Evolutionary conservation across 2,797 vertebrate genomes (phyloP), one percentile per base, ranked within the genome.

Genomic region (Halcyon badia): DNA sequence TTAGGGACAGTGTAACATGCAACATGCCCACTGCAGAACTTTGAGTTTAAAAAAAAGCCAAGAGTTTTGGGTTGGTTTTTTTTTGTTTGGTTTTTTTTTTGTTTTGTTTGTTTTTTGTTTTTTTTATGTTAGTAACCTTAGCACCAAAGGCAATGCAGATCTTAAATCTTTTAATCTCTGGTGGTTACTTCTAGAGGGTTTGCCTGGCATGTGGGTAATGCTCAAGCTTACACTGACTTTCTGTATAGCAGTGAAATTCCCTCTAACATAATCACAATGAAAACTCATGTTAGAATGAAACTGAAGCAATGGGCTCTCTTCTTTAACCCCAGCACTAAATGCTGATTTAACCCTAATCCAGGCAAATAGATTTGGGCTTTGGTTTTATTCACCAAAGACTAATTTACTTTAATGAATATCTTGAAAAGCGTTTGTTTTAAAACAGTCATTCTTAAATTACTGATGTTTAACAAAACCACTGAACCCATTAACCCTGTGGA

Each of bases 351-450:
- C 5, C 13, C 25, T 66, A 49, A 87, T 68, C 49, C 51, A 64
- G 37, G 15, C 22, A 76, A 91, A 90, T 16, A 83, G 35, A 44
- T 66, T 58, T 54, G 24, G 10, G 26, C 22, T 58, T 84, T 84
- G 48, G 8, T 91, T 96, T 85, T 56, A 42, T 77, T 82, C 20
- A 5, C 17, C 24, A 49, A 85, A 73, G 51, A 44, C 18, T 84
- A 79, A 60, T 86, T 86, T 72, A 51, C 41, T 75, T 75, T 48
- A 69, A 8, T 18, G 21, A 91, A 73, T 12, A 41, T 76, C 60
- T 93, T 52, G 37, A 89, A n/a, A 70, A 81, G 2, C n/a, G 30
- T 71, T 90, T 92, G 39, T 65, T 90, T 94, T 72, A n/a, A 83
- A 86, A 20, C 14, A 75, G 39, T n/a, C 1, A n/a, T 65, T 81